Percentiles rank a stretch among this genome's conserved stretches.
Conservation (phyloP, 1,140 invertebrate species). For the Euwallacea fornicatus region DNA sequence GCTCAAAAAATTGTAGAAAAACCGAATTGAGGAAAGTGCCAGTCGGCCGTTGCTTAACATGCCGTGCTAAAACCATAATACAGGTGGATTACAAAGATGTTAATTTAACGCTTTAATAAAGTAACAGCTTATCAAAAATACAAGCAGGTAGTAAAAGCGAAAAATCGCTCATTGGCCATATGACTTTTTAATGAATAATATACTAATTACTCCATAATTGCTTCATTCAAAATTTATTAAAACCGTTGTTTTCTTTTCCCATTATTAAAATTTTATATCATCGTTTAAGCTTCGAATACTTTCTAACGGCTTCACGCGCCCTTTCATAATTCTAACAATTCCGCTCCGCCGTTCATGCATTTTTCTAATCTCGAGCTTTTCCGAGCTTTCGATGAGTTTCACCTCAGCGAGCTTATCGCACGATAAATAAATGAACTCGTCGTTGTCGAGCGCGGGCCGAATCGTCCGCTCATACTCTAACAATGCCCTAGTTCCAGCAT, state of each 20-base stretch:
- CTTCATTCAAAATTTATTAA: conserved; percentile 4
- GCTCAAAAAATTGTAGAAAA: background rate
- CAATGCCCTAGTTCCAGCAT: background rate
- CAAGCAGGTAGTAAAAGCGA: background rate
- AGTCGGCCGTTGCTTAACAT: background rate
- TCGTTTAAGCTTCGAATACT: background rate
- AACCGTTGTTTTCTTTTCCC: background rate
- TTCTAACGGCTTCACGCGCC: background rate
- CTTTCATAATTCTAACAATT: background rate
- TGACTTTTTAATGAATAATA: conserved; percentile 6
- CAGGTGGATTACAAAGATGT: background rate
- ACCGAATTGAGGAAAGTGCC: background rate
- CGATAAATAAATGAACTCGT: too few relatives aligned
- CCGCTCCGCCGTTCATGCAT: too few relatives aligned
- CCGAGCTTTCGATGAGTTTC: too few relatives aligned
- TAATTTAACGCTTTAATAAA: too few relatives aligned
- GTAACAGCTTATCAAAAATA: background rate
- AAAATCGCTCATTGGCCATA: conserved; percentile 8
- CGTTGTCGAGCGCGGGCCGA: too few relatives aligned
- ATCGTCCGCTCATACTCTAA: too few relatives aligned
- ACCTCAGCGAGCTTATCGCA: too few relatives aligned
- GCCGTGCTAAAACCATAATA: background rate
- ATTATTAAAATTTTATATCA: background rate
- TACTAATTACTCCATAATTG: background rate
- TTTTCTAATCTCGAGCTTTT: too few relatives aligned